Base-by-base conservation (phyloP, 2,888 invertebrate species). In the Willowsia nigromaculata region DNA sequence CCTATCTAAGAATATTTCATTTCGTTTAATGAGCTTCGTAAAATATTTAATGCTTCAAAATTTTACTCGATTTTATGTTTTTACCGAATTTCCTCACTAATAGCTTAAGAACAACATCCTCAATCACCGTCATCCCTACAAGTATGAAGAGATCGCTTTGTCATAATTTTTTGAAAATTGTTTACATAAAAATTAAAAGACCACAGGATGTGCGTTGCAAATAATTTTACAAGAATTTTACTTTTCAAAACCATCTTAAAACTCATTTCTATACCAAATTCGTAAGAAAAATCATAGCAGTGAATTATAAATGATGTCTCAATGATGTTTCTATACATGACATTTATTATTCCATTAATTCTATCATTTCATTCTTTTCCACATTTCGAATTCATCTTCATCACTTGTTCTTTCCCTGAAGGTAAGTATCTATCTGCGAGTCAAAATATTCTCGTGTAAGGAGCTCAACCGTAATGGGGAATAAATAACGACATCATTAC, bases 401-500 rank as follows among this genome's bases (percentile, higher is more conserved):
- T 50, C 27, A 76, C 33, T 76, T 18, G 15, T 47, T n/a, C 18
- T 50, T 76, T 15, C 3, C n/a, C 47, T 30, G 30, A 76, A 25
- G 47, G 13, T 33, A 33, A 50, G 13, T 3, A 74, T n/a, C 43
- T 43, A 13, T 25, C 13, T 27, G 25, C 1, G 7, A 68, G 11
- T 7, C 33, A 37, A 18, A 0, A 18, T 47, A 47, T n/a, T 25
- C 27, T 40, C 27, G 27, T 22, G 43, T 40, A 27, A 22, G 40
- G 59, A 50, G 84, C 18, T 56, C 22, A 0, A 56, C 9, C 50
- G 18, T 11, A 43, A n/a, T 18, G 50, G 50, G 68, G 80, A 80
- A 80, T 86, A 68, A 82, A 43, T 87, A 87, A 87, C 74, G 87
- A 82, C 87, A 30, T 87, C 71, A 82, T 81, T 87, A 81, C 56